phyloP scores from a whole-genome alignment of 2,797 vertebrate species.

The Pantherophis alleghaniensis region DNA sequence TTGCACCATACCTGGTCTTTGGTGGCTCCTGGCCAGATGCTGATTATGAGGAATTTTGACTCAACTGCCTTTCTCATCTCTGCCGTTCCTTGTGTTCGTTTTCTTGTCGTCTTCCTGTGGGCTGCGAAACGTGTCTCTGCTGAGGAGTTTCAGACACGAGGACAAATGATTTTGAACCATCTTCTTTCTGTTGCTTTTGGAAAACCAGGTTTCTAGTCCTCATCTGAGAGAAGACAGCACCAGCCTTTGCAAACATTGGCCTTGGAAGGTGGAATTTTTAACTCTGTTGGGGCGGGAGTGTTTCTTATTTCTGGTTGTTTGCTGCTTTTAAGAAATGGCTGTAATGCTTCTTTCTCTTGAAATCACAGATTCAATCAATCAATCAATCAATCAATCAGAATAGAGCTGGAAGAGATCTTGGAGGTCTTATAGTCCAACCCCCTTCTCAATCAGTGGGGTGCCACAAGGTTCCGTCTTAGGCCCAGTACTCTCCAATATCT shows the following conservation, averaged over 20 bases:
- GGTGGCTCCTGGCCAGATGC: neutral
- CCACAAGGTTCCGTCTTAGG: too few species aligned
- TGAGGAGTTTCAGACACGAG: neutral
- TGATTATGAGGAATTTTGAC: slow-evolving; percentile 18
- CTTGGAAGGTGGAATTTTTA: neutral
- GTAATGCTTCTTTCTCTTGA: neutral
- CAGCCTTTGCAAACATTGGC: neutral
- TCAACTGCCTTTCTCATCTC: neutral
- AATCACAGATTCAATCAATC: neutral
- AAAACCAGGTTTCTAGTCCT: neutral
- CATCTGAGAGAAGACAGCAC: neutral
- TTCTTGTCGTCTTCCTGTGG: too few species aligned
- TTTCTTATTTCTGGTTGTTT: neutral
- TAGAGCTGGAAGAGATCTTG: too few species aligned
- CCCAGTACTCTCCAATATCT: too few species aligned
- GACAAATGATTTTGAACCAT: neutral
- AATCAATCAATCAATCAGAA: neutral
- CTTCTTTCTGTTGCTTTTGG: neutral
- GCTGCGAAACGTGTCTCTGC: neutral
- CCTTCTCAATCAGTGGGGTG: too few species aligned
- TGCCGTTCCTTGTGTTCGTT: neutral
- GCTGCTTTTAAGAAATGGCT: too few species aligned
- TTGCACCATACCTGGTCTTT: neutral
- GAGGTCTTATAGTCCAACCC: too few species aligned
- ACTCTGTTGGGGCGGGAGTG: too few species aligned